These are phyloP conservation scores for Nasalis larvatus DNA, from an alignment of 2,113 vertebrate species.

Conservation along the genomic window DNA sequence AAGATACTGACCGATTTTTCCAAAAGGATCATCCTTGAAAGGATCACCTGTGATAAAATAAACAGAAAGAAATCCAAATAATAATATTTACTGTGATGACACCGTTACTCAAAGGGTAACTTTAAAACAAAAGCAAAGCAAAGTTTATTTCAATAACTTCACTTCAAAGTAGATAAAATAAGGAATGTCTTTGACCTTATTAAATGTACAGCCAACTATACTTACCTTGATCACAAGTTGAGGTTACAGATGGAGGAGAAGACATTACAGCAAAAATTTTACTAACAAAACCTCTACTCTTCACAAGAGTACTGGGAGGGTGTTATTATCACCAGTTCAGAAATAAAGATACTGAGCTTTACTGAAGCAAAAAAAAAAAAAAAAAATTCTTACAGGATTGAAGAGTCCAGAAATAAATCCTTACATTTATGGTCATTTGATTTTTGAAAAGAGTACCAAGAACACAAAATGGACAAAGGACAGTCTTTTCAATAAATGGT, in stretches of 20 bases:
- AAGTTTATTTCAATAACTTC: neutral
- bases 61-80: constrained; percentile 34
- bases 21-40: constrained; percentile 98
- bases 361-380: neutral
- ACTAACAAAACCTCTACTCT: constrained; percentile 43
- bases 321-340: neutral
- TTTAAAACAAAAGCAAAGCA: constrained; percentile 43
- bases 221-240: neutral
- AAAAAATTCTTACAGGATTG: neutral
- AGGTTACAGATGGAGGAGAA: neutral
- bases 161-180: constrained; percentile 40
- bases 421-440: neutral
- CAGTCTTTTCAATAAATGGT: neutral
- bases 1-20: constrained; percentile 91
- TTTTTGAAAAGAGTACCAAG: constrained; percentile 18
- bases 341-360: constrained; percentile 25
- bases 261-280: neutral
- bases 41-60: constrained; percentile 89
- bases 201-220: neutral
- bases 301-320: neutral
- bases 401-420: neutral
- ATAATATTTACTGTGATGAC: neutral
- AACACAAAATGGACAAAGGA: neutral
- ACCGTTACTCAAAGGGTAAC: constrained; percentile 27
- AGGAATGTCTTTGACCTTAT: neutral